phyloP scores from a whole-genome alignment of 2,888 invertebrate genomes.

The Tachina fera region DNA sequence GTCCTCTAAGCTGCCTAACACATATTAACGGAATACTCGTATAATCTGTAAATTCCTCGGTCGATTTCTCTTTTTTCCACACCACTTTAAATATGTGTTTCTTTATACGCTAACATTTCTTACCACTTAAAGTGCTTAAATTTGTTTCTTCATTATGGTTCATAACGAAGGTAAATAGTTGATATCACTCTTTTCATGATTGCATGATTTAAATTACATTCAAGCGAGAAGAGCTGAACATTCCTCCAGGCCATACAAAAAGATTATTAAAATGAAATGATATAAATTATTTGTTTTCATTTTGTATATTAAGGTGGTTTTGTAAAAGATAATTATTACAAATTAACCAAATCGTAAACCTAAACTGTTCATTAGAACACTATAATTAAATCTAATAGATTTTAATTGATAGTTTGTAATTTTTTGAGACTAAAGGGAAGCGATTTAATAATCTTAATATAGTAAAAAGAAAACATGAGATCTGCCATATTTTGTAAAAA shows the following conservation, averaged over 20 bases:
- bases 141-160: not conserved
- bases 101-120: no score
- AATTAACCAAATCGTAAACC: conserved; percentile 65
- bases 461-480: not conserved
- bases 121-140: no score
- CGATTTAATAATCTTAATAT: not conserved
- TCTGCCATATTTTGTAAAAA: conserved; percentile 45
- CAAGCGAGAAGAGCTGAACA: conserved; percentile 48
- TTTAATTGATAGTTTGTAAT: conserved; percentile 52
- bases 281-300: conserved; percentile 60
- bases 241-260: conserved; percentile 38
- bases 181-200: conserved; percentile 51
- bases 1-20: no score
- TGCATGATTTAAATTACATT: conserved; percentile 61
- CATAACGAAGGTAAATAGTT: not conserved
- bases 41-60: no score
- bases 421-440: not conserved
- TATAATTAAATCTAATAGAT: conserved; percentile 66
- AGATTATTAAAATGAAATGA: conserved; percentile 45
- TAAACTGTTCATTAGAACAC: conserved; percentile 58
- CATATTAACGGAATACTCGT: no score
- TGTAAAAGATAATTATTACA: conserved; percentile 69
- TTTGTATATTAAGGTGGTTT: conserved; percentile 26
- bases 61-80: no score
- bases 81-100: no score